A percentile compares a stretch with the other conserved stretches of the same genome.
Evolutionary conservation across 1,140 invertebrate genomes (phyloP).

Genomic region (Gryllus bimaculatus): DNA sequence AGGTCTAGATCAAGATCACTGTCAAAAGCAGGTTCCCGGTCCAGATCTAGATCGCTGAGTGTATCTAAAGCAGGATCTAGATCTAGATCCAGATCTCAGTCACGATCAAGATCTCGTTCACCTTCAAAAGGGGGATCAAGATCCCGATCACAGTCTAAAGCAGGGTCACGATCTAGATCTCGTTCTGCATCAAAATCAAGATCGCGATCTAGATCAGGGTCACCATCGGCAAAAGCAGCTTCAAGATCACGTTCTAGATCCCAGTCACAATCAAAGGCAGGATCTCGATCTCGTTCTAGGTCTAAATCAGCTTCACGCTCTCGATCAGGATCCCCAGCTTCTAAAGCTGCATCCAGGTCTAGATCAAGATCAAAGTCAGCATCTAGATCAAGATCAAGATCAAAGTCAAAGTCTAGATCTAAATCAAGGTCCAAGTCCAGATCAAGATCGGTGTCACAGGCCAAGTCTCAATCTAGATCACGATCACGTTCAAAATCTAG

Average conservation of each 20-base stretch:
- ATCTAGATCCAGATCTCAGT: constrained; percentile 26
- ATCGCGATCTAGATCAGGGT: constrained; percentile 32
- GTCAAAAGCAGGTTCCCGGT: constrained; percentile 26
- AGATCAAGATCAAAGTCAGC: constrained; percentile 20
- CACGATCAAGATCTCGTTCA: constrained; percentile 27
- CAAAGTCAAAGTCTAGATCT: constrained; percentile 32
- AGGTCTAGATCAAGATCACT: constrained; percentile 31
- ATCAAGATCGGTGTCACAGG: not conserved
- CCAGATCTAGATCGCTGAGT: constrained; percentile 28
- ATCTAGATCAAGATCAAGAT: constrained; percentile 26
- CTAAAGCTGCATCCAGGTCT: not conserved
- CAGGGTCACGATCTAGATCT: constrained; percentile 31
- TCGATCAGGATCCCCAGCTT: not conserved
- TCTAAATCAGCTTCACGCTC: constrained; percentile 14
- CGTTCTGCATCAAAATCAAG: constrained; percentile 29
- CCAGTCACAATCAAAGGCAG: constrained; percentile 15
- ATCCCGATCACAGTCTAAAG: constrained; percentile 27
- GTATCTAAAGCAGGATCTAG: constrained; percentile 32
- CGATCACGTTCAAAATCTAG: constrained; percentile 14
- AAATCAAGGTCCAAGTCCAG: constrained; percentile 24
- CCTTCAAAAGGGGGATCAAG: constrained; percentile 26
- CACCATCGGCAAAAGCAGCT: constrained; percentile 20
- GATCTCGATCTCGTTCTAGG: constrained; percentile 17
- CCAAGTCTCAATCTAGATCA: constrained; percentile 8
- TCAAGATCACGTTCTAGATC: constrained; percentile 16